phyloP scores from a whole-genome alignment of 2,797 vertebrate species.

The Australoheros facetus region DNA sequence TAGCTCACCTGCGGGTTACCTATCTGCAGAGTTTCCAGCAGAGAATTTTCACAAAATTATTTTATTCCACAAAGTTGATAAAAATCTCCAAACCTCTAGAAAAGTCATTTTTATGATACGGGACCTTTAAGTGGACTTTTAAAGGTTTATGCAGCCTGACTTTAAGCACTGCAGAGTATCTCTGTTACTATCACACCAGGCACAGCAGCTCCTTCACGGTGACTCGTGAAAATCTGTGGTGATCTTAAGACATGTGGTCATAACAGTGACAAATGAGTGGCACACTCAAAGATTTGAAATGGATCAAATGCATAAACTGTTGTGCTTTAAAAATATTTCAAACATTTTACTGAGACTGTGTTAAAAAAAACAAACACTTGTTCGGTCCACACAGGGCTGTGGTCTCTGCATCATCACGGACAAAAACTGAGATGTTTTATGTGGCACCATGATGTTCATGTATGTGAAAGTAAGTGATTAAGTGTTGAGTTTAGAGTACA shows the following conservation, averaged over 20 bases:
- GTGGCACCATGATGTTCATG: too few species aligned
- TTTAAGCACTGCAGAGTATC: neutral
- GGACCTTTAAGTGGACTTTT: neutral
- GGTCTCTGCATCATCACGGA: too few species aligned
- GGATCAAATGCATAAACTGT: neutral
- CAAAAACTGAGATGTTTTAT: too few species aligned
- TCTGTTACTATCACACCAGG: neutral
- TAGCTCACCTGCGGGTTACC: too few species aligned
- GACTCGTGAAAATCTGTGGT: neutral
- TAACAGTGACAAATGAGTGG: neutral
- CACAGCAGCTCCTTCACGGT: neutral
- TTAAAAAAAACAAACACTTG: neutral
- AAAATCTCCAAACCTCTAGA: neutral
- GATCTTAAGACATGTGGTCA: neutral
- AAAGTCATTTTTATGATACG: neutral
- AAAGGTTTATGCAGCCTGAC: neutral
- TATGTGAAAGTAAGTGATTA: too few species aligned
- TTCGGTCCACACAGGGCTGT: too few species aligned
- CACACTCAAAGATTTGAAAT: neutral
- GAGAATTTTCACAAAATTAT: neutral
- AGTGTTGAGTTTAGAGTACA: too few species aligned
- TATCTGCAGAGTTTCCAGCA: neutral
- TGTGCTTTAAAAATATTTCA: neutral
- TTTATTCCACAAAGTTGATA: neutral
- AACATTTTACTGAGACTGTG: accelerated